These are phyloP conservation scores for Rousettus madagascariensis DNA, from an alignment of 2,797 vertebrate species.

Conservation along the genomic window DNA sequence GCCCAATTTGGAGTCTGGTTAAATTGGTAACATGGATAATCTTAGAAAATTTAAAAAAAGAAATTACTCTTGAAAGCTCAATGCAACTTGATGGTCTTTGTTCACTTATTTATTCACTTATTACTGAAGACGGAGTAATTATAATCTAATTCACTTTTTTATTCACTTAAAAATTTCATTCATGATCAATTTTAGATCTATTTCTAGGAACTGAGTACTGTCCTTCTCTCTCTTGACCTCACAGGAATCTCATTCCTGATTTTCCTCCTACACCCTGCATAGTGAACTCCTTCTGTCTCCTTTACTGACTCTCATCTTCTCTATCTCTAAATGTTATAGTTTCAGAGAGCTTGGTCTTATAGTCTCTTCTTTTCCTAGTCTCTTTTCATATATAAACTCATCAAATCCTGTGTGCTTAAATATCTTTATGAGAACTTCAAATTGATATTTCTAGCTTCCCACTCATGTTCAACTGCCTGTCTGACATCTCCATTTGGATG, in stretches of 20 bases:
- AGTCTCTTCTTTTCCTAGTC: not conserved
- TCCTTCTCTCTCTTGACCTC: not conserved
- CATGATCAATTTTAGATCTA: not conserved
- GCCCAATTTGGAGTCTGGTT: not conserved
- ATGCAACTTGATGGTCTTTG: not conserved
- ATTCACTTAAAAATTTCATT: not conserved
- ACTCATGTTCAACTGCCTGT: not conserved
- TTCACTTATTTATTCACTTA: not conserved
- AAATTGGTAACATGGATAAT: not conserved
- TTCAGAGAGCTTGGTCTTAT: not conserved
- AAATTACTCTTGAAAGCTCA: conserved; percentile 38
- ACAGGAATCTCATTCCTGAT: not conserved
- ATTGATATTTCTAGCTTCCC: not conserved
- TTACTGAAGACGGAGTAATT: not conserved
- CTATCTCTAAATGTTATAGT: not conserved
- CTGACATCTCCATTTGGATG: not conserved
- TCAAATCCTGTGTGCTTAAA: not conserved
- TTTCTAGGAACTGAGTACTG: not conserved
- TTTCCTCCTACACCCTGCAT: not conserved
- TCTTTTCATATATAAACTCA: not conserved
- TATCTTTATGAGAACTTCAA: not conserved
- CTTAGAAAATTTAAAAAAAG: not conserved
- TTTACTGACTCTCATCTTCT: not conserved
- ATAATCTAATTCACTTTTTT: not conserved
- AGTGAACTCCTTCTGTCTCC: not conserved